Conservation (phyloP, 2,797 vertebrate species). For the Pseudomugil gertrudae region DNA sequence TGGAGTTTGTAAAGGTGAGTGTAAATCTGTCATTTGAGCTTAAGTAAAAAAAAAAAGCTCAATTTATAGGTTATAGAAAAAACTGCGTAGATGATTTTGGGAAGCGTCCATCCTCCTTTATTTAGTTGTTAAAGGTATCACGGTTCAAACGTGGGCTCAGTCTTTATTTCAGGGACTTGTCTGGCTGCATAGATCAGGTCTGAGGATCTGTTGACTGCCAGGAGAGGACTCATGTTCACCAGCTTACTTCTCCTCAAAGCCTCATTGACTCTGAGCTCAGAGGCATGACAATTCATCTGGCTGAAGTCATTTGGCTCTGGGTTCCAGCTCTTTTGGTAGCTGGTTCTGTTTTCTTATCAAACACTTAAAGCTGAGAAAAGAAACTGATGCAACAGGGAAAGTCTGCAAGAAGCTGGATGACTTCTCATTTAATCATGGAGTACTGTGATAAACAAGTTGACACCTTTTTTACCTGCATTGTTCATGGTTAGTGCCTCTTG, state of each 20-base stretch:
- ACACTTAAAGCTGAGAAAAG: constrained; percentile 20
- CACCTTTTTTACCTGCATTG: background rate
- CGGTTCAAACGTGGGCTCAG: constrained; percentile 41
- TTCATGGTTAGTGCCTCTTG: constrained; percentile 14
- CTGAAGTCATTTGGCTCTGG: constrained; percentile 49
- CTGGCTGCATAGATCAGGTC: constrained; percentile 49
- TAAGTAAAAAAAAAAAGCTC: background rate
- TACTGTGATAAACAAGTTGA: constrained; percentile 22
- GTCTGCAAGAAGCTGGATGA: constrained; percentile 21
- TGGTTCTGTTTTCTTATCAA: constrained; percentile 21
- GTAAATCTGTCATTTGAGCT: background rate
- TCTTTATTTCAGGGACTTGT: constrained; percentile 44
- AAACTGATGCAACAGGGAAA: constrained; percentile 8
- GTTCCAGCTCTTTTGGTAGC: constrained; percentile 25
- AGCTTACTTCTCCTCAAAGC: constrained; percentile 48
- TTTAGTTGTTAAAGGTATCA: constrained; percentile 45
- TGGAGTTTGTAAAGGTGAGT: constrained; percentile 85
- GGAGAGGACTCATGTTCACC: constrained; percentile 64
- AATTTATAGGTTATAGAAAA: background rate
- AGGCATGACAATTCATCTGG: constrained; percentile 56
- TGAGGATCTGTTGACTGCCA: constrained; percentile 63
- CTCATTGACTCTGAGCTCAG: constrained; percentile 47
- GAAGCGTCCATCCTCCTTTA: background rate
- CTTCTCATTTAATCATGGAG: constrained; percentile 18
- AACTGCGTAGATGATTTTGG: background rate